Base-by-base conservation (phyloP, 2,888 invertebrate species). In the Drosophila nigricruria region DNA sequence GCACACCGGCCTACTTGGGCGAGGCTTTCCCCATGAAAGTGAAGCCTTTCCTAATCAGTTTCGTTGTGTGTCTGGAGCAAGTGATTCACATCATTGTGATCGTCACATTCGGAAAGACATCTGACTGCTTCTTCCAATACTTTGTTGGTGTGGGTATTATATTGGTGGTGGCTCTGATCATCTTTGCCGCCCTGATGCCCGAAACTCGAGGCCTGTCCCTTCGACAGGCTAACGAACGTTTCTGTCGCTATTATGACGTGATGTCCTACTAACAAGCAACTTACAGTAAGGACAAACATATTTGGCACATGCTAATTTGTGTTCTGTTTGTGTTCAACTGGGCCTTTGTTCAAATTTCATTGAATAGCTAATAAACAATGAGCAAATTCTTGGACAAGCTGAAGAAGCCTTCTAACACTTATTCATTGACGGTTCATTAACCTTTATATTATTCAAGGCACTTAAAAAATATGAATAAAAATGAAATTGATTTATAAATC, bases 1-100 rank as follows among this genome's bases (percentile, higher is more conserved):
- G 81, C 56, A 82, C 84, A 0, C 78, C 92, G 0, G 71, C 77
- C 1, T 91, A 89, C 38, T 58, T 91, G 68, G 90, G 88, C 2
- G 92, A 91, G 54, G 91, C 90, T 5, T 92, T 90, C 12, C 90
- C 91, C 0, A 62, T 91, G 68, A 73, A 76, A 0, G 80, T 83
- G 0, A 91, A 91, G 49, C 90, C 91, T 2, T 89, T 75, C 47
- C 69, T 86, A 5, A 89, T 91, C 27, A 80, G 77, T 0, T 34
- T 88, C 32, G 67, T 82, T 9, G 69, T 91, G 4, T 72, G 85
- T 23, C 42, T 90, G 0, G 91, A 92, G 42, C 89, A 90, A 36
- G 32, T 84, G 16, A 66, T 91, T 5, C 88, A 88, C 34, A 82
- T 88, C 20, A 73, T 88, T 49, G 79, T 88, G 16, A 84, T 88